Evolutionary conservation across 1,140 invertebrate genomes (phyloP).

Genomic region (Aphis gossypii): DNA sequence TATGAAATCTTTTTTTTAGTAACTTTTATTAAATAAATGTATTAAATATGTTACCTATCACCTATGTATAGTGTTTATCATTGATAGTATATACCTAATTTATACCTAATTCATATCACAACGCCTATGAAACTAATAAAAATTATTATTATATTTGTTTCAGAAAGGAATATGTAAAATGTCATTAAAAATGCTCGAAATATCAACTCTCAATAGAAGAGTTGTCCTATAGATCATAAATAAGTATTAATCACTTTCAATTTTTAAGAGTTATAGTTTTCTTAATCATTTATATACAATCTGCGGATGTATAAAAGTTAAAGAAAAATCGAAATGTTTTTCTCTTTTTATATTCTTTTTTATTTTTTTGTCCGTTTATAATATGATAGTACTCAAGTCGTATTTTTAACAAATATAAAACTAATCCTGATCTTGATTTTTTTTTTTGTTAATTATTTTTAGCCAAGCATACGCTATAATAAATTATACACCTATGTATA

Average conservation of each 20-base stretch:
- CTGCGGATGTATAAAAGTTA: background rate
- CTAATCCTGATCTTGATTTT: background rate
- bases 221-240: background rate
- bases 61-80: background rate
- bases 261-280: background rate
- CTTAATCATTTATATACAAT: constrained; percentile 19
- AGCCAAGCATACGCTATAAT: background rate
- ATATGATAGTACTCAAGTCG: constrained; percentile 7
- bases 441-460: background rate
- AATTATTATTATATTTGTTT: background rate
- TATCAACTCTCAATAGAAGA: background rate
- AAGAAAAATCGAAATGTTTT: background rate
- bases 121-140: background rate
- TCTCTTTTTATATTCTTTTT: background rate
- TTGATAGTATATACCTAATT: background rate
- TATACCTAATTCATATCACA: background rate
- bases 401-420: background rate
- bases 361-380: background rate
- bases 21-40: background rate
- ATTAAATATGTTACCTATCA: background rate
- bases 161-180: background rate
- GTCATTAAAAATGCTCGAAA: background rate
- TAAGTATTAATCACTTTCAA: background rate
- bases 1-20: background rate
- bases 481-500: too few relatives aligned